Evolutionary conservation across 2,888 invertebrate genomes (phyloP), one percentile per base, ranked within the genome.

Genomic region (Archips xylosteana): DNA sequence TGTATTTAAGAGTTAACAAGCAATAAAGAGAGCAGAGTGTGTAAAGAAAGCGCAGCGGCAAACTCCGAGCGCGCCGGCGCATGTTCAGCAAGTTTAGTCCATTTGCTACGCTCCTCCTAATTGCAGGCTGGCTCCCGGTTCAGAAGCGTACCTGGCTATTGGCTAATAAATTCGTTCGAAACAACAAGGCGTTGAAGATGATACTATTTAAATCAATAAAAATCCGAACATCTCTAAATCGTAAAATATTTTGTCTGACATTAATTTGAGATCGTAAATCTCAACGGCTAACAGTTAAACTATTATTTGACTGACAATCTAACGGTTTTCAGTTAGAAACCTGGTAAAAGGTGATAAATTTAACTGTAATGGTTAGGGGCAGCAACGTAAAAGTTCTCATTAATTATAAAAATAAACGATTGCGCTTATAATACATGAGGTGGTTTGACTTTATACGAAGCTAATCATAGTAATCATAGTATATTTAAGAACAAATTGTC

Each of bases 201-300:
- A 23, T 45, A 63, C 68, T 57, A 54, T 67, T 71, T 49, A 71
- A 67, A 67, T 36, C 65, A 74, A 78, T 77, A 76, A 78, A 78
- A 80, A 74, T 70, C 71, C 75, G 45, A 75, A 74, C 64, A 12
- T 36, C 71, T 75, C 74, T 59, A 63, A 64, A 71, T 78, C 75
- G 75, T 79, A 75, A 78, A 77, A 77, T 71, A 77, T 78, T 71
- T 72, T 73, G 75, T 76, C 73, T 68, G 75, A 75, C 76, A 70
- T 75, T 59, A 75, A 76, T 76, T 76, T 51, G 64, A 76, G 60
- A 71, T 57, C 68, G 66, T 75, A 76, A 78, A 78, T 70, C 66
- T 75, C 64, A 62, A 54, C 62, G 57, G 61, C 57, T 65, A 75
- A 75, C 59, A 72, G 74, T 76, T 71, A 67, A 66, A 51, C 67